phyloP scores from a whole-genome alignment of 2,113 vertebrate species.

The Toxotes jaculatrix region DNA sequence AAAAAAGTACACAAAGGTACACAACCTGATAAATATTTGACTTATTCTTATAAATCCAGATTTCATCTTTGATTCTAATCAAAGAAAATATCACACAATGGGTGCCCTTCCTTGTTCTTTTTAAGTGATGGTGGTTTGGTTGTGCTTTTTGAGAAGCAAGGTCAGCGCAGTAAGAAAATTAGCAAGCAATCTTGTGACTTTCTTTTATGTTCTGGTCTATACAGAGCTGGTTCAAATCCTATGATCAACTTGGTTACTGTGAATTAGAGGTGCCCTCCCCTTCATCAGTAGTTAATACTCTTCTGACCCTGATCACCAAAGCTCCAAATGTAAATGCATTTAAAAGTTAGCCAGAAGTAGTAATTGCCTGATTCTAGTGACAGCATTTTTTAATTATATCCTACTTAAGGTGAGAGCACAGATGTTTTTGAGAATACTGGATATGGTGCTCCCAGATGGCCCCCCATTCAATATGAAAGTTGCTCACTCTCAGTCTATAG shows the following conservation, averaged over 20 bases:
- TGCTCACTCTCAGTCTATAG: not conserved
- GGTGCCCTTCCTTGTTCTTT: constrained; percentile 55
- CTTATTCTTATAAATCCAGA: constrained; percentile 38
- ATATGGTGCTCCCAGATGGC: not conserved
- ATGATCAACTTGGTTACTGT: constrained; percentile 32
- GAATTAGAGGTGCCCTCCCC: not conserved
- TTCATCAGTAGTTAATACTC: not conserved
- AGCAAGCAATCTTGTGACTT: constrained; percentile 30
- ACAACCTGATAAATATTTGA: constrained; percentile 34
- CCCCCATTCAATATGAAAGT: no score
- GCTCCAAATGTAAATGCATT: not conserved
- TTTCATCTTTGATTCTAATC: constrained; percentile 41
- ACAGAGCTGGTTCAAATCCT: constrained; percentile 6
- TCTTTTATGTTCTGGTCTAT: constrained; percentile 21
- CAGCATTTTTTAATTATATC: not conserved
- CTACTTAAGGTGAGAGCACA: not conserved
- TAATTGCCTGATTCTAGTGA: not conserved
- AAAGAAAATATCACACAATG: constrained; percentile 33
- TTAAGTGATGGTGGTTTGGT: constrained; percentile 25
- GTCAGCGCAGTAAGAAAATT: constrained; percentile 36
- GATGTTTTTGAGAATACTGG: not conserved
- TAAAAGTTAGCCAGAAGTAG: not conserved
- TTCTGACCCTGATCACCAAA: not conserved
- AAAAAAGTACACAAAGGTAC: constrained; percentile 22
- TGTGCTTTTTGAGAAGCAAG: constrained; percentile 62